Base-by-base conservation (phyloP, 2,113 vertebrate genomes). In the Platichthys flesus region DNA sequence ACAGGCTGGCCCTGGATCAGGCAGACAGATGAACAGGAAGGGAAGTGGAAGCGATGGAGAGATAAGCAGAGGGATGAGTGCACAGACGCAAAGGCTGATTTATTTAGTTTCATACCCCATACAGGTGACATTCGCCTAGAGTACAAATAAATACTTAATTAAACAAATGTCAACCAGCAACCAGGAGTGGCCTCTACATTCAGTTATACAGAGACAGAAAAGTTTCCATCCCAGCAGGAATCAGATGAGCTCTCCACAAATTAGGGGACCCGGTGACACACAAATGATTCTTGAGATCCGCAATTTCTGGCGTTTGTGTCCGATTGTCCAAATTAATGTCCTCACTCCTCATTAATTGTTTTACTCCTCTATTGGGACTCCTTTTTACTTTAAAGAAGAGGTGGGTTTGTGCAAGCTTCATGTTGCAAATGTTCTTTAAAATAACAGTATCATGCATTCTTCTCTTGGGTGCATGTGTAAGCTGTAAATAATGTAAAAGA, bases 111-210 rank as follows among this genome's bases (percentile, higher is more conserved):
- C 62, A 55, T 67, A 64, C 57, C 16, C 58, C 57, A 16, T 1
- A 13, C 18, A 55, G 24, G 20, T 56, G 63, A 76, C 42, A 78
- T 84, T 72, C 82, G 63, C 61, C 21, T 5, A 42, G 47, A 83
- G 51, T 51, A 79, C 3, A 9, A 74, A 85, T 79, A 35, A 71
- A 71, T 78, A 64, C 78, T 84, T 56, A 60, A 71, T 82, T 64
- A 74, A 68, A 67, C 56, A 83, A 81, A 76, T 76, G 60, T 45
- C 74, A 82, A 82, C 61, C 65, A 84, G 71, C 52, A 2, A 20
- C 64, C 0, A 2, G 42, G 58, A 59, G 61, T 23, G 42, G 18
- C 37, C 15, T 55, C 15, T 49, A 42, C 45, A 58, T 76, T 60
- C 59, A 74, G 52, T 51, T 76, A 6, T 31, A 59, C 56, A 61